Base-by-base conservation (phyloP, 1,140 invertebrate genomes). In the Diprion similis region DNA sequence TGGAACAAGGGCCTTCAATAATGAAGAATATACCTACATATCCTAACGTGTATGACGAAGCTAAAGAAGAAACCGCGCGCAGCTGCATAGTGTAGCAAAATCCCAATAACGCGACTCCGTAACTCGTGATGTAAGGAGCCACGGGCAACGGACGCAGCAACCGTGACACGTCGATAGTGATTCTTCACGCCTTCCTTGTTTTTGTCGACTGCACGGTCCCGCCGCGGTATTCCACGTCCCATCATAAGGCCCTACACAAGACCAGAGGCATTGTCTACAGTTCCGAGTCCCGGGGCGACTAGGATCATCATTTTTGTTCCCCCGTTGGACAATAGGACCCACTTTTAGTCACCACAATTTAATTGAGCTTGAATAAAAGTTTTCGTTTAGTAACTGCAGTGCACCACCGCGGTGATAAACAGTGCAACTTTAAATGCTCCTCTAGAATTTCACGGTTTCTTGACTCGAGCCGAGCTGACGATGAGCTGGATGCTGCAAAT, bases 141-240 rank as follows among this genome's bases (percentile, higher is more conserved):
- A 59, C 51, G 51, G 51, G 51, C 51, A 59, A 13, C 51, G 51
- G 51, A 59, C 11, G 51, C 51, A 59, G 51, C 51, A 17, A 59
- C 51, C 51, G 51, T 59, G 51, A 59, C 51, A 59, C 51, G 51
- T 59, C 51, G 51, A 59, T 59, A 59, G n/a, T 59, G 51, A 59
- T 59, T 59, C 51, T 59, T 59, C 51, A 59, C 51, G 51, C 51
- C 51, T 59, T 59, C 51, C 51, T 13, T 17, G 51, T 59, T 59
- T 59, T 59, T 59, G 6, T 11, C 51, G 51, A 59, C 6, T 59
- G n/a, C n/a, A 59, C 51, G 51, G n/a, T 59, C 11, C 24, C 51
- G 11, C 51, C 51, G 51, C 51, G n/a, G 11, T 59, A 59, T 59
- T 11, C 51, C 11, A 59, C 11, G 51, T 59, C 51, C 51, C 11